These are phyloP conservation scores for Archaeoteleia sp. DNA, from an alignment of 2,888 invertebrate genomes.

Conservation along the genomic window DNA sequence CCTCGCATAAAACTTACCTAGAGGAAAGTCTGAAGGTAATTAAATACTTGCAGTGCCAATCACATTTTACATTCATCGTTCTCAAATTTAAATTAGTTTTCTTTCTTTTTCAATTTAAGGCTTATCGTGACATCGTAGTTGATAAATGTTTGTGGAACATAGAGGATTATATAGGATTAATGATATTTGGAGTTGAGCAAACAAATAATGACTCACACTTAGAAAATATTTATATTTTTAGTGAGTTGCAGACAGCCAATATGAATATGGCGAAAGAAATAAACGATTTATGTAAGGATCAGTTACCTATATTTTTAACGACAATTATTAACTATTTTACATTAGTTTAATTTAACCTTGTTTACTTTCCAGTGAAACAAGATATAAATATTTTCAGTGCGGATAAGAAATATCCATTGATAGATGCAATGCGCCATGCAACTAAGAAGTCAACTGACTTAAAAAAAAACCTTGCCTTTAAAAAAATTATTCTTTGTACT, in stretches of 20 bases:
- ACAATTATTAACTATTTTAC: constrained; percentile 2
- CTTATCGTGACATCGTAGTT: too few relatives aligned
- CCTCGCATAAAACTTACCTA: too few relatives aligned
- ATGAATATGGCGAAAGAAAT: constrained; percentile 44
- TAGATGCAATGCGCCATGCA: constrained; percentile 48
- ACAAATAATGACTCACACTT: constrained; percentile 45
- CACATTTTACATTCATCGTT: too few relatives aligned
- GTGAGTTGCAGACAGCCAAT: constrained; percentile 40
- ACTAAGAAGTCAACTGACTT: constrained; percentile 30
- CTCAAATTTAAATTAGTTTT: too few relatives aligned
- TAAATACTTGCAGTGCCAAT: too few relatives aligned
- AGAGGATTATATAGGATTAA: constrained; percentile 51
- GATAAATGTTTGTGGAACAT: constrained; percentile 53
- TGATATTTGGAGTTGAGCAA: constrained; percentile 46
- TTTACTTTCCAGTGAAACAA: constrained; percentile 19
- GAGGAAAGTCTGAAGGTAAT: too few relatives aligned
- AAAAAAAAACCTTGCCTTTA: constrained; percentile 32
- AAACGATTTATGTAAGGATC: constrained; percentile 17
- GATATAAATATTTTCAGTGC: constrained; percentile 14
- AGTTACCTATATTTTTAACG: constrained; percentile 13
- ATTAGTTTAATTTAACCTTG: constrained; percentile 4
- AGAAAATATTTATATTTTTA: constrained; percentile 43
- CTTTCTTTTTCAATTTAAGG: too few relatives aligned
- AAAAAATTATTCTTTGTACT: constrained; percentile 51
- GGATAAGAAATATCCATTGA: constrained; percentile 38